Evolutionary conservation across 2,113 vertebrate species (phyloP).

Genomic region (Lichenostomus cassidix): DNA sequence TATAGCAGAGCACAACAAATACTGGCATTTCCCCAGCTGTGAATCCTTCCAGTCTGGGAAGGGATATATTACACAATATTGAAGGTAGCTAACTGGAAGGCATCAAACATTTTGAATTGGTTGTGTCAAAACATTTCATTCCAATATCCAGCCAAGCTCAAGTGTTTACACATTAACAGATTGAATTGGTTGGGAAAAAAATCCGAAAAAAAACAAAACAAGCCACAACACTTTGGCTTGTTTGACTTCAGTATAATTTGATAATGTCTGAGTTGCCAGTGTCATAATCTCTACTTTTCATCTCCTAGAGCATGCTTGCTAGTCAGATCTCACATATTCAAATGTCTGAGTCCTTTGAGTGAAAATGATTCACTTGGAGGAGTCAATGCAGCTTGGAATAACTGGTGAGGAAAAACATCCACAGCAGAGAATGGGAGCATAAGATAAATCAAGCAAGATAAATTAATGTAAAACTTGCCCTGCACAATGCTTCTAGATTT

Average conservation of each 20-base stretch:
- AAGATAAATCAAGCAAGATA: neutral
- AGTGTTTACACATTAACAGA: slow-evolving; percentile 48
- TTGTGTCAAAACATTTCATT: slow-evolving; percentile 58
- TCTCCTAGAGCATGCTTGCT: neutral
- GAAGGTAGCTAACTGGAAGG: slow-evolving; percentile 45
- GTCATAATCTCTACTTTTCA: neutral
- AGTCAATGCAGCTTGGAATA: neutral
- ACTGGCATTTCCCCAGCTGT: slow-evolving; percentile 7
- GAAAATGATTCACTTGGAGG: neutral
- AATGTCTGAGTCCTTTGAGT: neutral
- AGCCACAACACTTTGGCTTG: slow-evolving; percentile 27
- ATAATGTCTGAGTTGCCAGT: neutral
- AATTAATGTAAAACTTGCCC: neutral
- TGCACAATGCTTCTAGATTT: neutral
- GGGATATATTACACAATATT: slow-evolving; percentile 47
- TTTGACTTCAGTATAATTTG: slow-evolving; percentile 17
- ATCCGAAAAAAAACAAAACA: neutral
- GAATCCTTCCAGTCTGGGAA: neutral
- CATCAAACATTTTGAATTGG: slow-evolving; percentile 29
- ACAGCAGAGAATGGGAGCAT: neutral
- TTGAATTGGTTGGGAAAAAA: neutral
- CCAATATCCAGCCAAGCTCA: slow-evolving; percentile 28
- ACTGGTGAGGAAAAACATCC: neutral
- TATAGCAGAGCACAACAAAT: slow-evolving; percentile 17
- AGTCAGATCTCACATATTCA: neutral